These are phyloP conservation scores for Caenorhabditis panamensis DNA, from an alignment of 2,888 invertebrate species.

Conservation along the genomic window DNA sequence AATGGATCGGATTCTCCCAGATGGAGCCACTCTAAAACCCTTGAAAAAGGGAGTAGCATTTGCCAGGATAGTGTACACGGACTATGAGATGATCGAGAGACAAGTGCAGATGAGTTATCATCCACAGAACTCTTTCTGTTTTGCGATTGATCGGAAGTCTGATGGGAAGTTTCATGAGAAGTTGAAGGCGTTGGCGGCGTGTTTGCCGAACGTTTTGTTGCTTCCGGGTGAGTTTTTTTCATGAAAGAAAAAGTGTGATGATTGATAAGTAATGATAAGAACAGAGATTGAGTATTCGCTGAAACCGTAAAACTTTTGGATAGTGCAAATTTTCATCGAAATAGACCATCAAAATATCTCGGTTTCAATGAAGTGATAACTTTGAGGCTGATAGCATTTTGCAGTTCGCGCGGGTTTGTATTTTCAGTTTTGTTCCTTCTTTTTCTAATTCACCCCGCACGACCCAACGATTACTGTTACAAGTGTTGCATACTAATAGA, in stretches of 20 bases:
- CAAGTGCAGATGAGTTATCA: slow-evolving; percentile 63
- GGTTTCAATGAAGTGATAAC: no score
- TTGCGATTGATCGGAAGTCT: slow-evolving; percentile 64
- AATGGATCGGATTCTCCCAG: slow-evolving; percentile 32
- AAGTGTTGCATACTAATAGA: no score
- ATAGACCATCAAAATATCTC: no score
- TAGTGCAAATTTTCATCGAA: no score
- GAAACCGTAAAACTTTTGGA: no score
- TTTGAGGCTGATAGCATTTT: no score
- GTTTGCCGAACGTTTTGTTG: slow-evolving; percentile 63
- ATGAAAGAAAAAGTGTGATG: not conserved
- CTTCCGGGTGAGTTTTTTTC: slow-evolving; percentile 42
- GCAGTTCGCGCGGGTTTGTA: no score
- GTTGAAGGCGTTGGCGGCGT: slow-evolving; percentile 54
- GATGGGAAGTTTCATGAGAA: slow-evolving; percentile 44
- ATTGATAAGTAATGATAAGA: not conserved
- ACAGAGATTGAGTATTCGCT: not conserved
- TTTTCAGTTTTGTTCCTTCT: no score
- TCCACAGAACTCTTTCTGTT: slow-evolving; percentile 67
- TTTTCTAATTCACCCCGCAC: no score
- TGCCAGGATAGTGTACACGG: slow-evolving; percentile 63
- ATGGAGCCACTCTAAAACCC: slow-evolving; percentile 11
- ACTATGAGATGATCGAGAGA: slow-evolving; percentile 67
- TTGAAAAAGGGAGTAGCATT: slow-evolving; percentile 62
- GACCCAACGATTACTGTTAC: no score